phyloP scores from a whole-genome alignment of 2,888 invertebrate genomes.

The Oxystoma pomonae region DNA sequence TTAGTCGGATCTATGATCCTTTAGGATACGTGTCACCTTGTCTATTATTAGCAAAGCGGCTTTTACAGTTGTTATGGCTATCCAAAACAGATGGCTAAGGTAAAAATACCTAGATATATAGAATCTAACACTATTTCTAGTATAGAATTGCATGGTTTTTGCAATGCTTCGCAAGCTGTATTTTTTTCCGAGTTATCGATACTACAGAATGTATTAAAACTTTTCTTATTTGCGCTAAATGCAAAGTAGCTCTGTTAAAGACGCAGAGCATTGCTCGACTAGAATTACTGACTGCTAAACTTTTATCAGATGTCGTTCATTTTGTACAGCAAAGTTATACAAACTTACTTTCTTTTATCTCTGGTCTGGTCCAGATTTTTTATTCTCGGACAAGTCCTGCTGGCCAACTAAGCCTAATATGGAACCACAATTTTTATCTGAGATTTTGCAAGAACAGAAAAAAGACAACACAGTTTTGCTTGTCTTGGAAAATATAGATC shows the following conservation, averaged over 20 bases:
- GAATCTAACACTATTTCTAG: too few relatives aligned
- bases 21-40: neutral
- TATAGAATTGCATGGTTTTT: neutral
- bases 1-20: neutral
- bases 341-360: neutral
- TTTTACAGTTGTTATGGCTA: neutral
- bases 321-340: neutral
- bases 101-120: neutral
- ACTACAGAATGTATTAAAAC: neutral
- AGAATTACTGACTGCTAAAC: neutral
- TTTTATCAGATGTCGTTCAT: neutral
- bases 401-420: neutral
- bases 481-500: neutral
- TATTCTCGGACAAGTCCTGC: neutral
- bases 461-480: neutral
- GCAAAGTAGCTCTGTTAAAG: neutral
- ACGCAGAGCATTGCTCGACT: neutral
- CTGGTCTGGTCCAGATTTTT: neutral
- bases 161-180: neutral
- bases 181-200: neutral
- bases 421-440: neutral
- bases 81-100: neutral
- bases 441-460: too few relatives aligned
- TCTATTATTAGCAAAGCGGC: neutral
- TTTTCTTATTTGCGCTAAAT: neutral